A percentile compares a stretch with the other conserved stretches of the same genome.
These are phyloP conservation scores for Clanis bilineata DNA, from an alignment of 2,888 invertebrate species.

Conservation along the genomic window DNA sequence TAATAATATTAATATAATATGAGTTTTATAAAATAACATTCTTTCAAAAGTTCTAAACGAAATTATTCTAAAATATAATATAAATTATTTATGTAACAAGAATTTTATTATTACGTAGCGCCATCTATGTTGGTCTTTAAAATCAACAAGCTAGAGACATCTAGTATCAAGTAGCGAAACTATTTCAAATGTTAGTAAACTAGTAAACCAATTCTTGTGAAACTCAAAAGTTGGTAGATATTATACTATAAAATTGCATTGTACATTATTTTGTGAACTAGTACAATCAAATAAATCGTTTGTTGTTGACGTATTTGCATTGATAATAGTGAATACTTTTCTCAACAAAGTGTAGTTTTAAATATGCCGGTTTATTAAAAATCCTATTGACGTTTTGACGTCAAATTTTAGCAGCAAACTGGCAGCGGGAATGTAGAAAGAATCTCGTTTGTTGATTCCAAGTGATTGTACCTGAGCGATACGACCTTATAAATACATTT, in stretches of 20 bases:
- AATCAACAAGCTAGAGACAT: constrained; percentile 27
- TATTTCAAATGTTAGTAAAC: constrained; percentile 4
- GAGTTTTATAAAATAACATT: not conserved
- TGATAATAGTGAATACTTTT: not conserved
- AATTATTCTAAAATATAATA: too few species aligned
- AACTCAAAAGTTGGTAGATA: not conserved
- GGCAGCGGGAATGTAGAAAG: constrained; percentile 72
- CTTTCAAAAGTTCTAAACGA: not conserved
- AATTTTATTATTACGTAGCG: not conserved
- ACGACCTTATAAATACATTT: constrained; percentile 73
- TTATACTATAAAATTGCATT: constrained; percentile 4
- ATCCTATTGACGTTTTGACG: constrained; percentile 46
- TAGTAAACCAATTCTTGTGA: not conserved
- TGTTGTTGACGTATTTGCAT: not conserved
- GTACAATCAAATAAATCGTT: not conserved
- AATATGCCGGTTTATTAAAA: constrained; percentile 26
- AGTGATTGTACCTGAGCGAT: constrained; percentile 73
- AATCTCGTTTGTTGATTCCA: constrained; percentile 73
- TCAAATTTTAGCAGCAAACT: constrained; percentile 44
- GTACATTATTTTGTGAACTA: not conserved
- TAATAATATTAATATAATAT: not conserved
- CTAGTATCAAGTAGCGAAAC: constrained; percentile 36
- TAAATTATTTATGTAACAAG: too few species aligned
- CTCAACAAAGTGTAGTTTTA: constrained; percentile 13
- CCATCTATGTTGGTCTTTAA: not conserved